Evolutionary conservation across 2,113 vertebrate genomes (phyloP).

Genomic region (Cromileptes altivelis): DNA sequence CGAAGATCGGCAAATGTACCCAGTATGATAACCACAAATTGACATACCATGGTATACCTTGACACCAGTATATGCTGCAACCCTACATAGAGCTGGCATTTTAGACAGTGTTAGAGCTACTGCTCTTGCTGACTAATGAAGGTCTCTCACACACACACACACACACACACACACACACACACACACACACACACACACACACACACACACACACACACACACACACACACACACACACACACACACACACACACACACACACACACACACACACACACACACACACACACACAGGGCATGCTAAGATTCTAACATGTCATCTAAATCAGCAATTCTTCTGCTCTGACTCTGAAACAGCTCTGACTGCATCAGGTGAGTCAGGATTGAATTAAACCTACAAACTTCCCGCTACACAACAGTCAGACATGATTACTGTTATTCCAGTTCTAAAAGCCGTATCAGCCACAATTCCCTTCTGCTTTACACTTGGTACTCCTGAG

Average conservation of each 20-base stretch:
- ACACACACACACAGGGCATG: not conserved
- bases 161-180: too few species aligned
- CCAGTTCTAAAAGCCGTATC: not conserved
- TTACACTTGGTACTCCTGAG: not conserved
- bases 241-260: not conserved
- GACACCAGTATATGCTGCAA: too few species aligned
- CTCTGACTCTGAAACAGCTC: not conserved
- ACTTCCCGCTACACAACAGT: not conserved
- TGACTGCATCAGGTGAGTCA: not conserved
- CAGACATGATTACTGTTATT: not conserved
- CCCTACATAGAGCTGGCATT: too few species aligned
- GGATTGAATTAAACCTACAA: not conserved
- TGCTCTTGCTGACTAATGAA: not conserved
- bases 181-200: too few species aligned
- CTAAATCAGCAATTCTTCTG: not conserved
- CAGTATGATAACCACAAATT: too few species aligned
- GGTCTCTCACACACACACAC: not conserved
- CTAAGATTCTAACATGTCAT: not conserved
- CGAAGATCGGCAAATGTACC: too few species aligned
- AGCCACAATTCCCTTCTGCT: not conserved
- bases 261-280: too few species aligned
- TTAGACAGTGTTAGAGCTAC: not conserved
- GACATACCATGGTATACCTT: too few species aligned
- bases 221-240: not conserved
- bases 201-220: too few species aligned